Percentiles rank a stretch among this genome's conserved stretches.
Evolutionary conservation across 1,140 invertebrate genomes (phyloP).

Genomic region (Idris sp.): DNA sequence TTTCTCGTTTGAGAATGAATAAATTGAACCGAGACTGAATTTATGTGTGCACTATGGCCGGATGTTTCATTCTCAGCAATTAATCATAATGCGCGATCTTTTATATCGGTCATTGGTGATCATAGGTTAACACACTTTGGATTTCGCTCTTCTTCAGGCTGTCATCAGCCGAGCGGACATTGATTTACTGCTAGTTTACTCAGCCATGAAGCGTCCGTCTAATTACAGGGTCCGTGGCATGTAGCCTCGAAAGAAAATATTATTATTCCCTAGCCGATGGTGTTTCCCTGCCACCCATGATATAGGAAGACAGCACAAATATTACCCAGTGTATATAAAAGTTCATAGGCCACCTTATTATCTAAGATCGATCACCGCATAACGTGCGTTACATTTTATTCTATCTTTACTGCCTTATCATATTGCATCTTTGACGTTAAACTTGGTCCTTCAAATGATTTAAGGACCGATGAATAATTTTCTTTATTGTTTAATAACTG

Average conservation of each 20-base stretch:
- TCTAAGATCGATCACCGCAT: conserved; percentile 43
- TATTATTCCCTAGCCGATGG: conserved; percentile 55
- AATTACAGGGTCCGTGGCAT: conserved; percentile 71
- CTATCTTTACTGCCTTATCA: conserved; percentile 35
- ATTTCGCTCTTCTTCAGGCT: conserved; percentile 48
- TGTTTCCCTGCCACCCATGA: conserved; percentile 52
- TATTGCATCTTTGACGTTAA: conserved; percentile 21
- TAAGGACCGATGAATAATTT: conserved; percentile 19
- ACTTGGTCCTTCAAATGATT: conserved; percentile 20
- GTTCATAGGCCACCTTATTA: conserved; percentile 55
- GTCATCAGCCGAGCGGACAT: conserved; percentile 67
- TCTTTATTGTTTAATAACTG: conserved; percentile 18
- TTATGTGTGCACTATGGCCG: conserved; percentile 14
- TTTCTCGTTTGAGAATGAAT: too few species aligned
- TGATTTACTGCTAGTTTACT: conserved; percentile 74
- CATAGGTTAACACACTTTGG: conserved; percentile 40
- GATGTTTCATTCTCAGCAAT: conserved; percentile 24
- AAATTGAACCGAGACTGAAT: conserved; percentile 12
- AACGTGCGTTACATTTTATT: conserved; percentile 46
- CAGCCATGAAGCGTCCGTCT: conserved; percentile 73
- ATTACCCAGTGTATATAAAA: conserved; percentile 47
- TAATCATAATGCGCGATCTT: conserved; percentile 29
- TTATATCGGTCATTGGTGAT: conserved; percentile 38
- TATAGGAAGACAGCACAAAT: conserved; percentile 35
- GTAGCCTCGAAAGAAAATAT: conserved; percentile 67